Evolutionary conservation across 1,140 invertebrate species (phyloP).

Genomic region (Caenorhabditis brenneri): DNA sequence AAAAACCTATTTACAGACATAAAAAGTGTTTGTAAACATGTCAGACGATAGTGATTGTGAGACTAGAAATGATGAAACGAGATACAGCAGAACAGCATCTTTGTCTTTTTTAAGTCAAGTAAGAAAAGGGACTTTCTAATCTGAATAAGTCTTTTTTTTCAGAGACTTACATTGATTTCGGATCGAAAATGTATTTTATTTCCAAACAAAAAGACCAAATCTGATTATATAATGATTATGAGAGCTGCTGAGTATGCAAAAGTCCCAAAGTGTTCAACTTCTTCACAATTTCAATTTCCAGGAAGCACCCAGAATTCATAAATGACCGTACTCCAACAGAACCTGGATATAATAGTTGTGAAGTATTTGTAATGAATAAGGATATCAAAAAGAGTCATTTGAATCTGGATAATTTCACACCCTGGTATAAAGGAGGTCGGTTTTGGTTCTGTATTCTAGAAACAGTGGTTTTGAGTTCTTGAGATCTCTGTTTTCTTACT

Average conservation of each 20-base stretch:
- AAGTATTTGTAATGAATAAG: background rate
- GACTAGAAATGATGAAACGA: too few species aligned
- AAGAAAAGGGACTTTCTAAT: background rate
- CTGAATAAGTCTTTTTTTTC: background rate
- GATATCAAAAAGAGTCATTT: background rate
- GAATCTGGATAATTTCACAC: background rate
- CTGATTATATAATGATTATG: background rate
- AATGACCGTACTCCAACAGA: background rate
- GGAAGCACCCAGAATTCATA: background rate
- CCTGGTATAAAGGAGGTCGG: background rate
- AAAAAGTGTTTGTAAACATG: slow-evolving; percentile 16
- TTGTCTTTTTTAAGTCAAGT: background rate
- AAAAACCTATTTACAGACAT: background rate
- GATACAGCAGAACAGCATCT: background rate
- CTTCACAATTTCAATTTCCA: background rate
- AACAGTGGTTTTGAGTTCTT: too few species aligned
- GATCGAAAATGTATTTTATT: background rate
- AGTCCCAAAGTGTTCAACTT: background rate
- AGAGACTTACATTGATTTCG: background rate
- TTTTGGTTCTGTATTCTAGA: background rate
- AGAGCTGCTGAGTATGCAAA: background rate
- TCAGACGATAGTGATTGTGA: background rate
- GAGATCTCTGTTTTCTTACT: too few species aligned
- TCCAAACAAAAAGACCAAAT: background rate
- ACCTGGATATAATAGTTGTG: background rate